These are phyloP conservation scores for Cryptus viduatorius DNA, from an alignment of 2,888 invertebrate genomes.

Conservation along the genomic window DNA sequence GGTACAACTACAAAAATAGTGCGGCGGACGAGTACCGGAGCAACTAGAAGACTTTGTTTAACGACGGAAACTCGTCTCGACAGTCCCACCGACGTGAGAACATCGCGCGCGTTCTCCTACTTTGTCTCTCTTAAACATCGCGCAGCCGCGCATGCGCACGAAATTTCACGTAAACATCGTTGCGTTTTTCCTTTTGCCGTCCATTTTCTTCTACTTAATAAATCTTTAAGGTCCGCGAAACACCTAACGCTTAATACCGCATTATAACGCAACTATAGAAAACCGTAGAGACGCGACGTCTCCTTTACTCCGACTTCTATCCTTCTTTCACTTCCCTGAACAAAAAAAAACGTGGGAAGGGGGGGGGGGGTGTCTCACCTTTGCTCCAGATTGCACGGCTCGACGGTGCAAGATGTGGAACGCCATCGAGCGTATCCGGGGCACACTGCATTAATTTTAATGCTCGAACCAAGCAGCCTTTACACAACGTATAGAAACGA, in stretches of 20 bases:
- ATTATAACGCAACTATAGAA: not conserved
- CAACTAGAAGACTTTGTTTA: too few species aligned
- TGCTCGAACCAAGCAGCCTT: conserved; percentile 56
- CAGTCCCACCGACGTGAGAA: too few species aligned
- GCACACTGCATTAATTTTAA: conserved; percentile 74
- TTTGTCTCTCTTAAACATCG: too few species aligned
- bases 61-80: too few species aligned
- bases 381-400: conserved; percentile 75
- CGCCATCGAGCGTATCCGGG: conserved; percentile 77
- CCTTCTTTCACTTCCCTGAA: conserved; percentile 44
- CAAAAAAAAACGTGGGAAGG: not conserved
- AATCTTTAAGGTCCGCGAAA: not conserved
- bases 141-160: too few species aligned
- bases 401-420: conserved; percentile 72
- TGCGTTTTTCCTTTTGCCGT: not conserved
- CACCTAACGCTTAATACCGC: conserved; percentile 16
- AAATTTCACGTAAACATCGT: not conserved
- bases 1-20: not conserved
- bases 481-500: conserved; percentile 23
- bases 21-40: too few species aligned
- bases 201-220: not conserved
- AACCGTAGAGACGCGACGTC: not conserved
- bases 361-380: conserved; percentile 73
- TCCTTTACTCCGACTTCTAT: conserved; percentile 20
- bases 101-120: too few species aligned